Evolutionary conservation across 2,888 invertebrate species (phyloP).

Genomic region (Amphiduros pacificus): DNA sequence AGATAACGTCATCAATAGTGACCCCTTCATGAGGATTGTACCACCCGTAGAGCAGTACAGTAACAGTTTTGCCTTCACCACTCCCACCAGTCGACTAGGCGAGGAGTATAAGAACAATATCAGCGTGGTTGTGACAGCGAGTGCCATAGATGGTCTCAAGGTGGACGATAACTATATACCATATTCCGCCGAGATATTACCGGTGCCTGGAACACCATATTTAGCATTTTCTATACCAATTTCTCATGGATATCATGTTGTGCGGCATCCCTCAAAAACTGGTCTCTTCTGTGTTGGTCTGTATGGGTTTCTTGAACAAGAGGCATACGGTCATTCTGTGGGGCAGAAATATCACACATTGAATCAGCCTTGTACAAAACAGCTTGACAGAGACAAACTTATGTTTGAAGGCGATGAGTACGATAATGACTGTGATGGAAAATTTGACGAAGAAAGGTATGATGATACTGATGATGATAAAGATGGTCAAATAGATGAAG

Average conservation of each 20-base stretch:
- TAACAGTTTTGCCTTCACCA: slow-evolving; percentile 36
- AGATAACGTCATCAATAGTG: slow-evolving; percentile 36
- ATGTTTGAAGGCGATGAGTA: slow-evolving; percentile 20
- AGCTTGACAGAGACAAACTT: neutral
- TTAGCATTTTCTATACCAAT: neutral
- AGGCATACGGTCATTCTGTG: slow-evolving; percentile 40
- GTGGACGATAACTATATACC: slow-evolving; percentile 12
- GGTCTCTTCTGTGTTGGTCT: slow-evolving; percentile 37
- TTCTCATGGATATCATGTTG: slow-evolving; percentile 29
- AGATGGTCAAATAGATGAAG: slow-evolving; percentile 29
- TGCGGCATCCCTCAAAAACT: slow-evolving; percentile 34
- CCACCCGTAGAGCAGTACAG: slow-evolving; percentile 37
- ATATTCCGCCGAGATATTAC: slow-evolving; percentile 15
- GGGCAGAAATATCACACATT: slow-evolving; percentile 26
- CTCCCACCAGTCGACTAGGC: slow-evolving; percentile 26
- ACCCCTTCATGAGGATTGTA: slow-evolving; percentile 41
- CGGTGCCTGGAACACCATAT: neutral
- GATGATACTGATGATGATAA: slow-evolving; percentile 27
- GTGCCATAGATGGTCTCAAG: neutral
- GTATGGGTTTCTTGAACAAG: slow-evolving; percentile 38
- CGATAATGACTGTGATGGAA: slow-evolving; percentile 34
- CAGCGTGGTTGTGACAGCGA: slow-evolving; percentile 10
- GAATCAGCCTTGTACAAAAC: slow-evolving; percentile 13
- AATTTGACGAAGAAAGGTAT: slow-evolving; percentile 29
- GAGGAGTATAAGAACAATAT: slow-evolving; percentile 22